These are phyloP conservation scores for Chamaetylas fuelleborni DNA, from an alignment of 2,113 vertebrate genomes.

Conservation along the genomic window DNA sequence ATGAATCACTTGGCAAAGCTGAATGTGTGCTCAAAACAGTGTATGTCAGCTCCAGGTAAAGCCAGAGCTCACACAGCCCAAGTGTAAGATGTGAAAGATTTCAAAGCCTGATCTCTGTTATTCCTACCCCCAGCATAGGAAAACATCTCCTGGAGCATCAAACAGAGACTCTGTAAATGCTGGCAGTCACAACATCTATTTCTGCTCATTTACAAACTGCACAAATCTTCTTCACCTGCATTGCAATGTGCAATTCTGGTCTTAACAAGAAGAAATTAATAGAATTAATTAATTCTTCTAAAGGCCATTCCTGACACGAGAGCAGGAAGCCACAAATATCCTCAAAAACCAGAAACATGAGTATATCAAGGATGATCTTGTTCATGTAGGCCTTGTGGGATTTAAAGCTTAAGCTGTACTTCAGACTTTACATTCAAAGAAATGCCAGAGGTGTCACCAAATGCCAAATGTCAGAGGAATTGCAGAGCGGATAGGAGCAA, in stretches of 20 bases:
- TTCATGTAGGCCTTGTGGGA: neutral
- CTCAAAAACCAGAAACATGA: neutral
- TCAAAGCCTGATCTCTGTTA: neutral
- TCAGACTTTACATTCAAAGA: neutral
- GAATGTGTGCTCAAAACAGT: neutral
- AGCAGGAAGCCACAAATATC: neutral
- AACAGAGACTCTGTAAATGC: fast-evolving
- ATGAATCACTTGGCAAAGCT: neutral
- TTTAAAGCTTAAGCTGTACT: neutral
- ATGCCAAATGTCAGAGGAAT: neutral
- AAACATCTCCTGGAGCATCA: neutral
- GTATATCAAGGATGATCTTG: neutral
- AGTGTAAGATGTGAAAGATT: neutral
- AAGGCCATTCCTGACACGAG: neutral
- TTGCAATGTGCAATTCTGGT: neutral
- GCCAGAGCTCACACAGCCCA: neutral
- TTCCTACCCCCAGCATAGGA: neutral
- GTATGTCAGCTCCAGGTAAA: neutral
- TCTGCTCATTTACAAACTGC: neutral
- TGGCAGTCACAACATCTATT: neutral
- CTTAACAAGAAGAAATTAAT: neutral
- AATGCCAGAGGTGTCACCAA: neutral
- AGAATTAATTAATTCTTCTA: neutral
- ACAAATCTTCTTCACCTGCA: neutral
- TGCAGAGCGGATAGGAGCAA: neutral